A percentile compares a stretch with the other conserved stretches of the same genome.
phyloP scores from a whole-genome alignment of 2,797 vertebrate species.

The Varecia variegata region DNA sequence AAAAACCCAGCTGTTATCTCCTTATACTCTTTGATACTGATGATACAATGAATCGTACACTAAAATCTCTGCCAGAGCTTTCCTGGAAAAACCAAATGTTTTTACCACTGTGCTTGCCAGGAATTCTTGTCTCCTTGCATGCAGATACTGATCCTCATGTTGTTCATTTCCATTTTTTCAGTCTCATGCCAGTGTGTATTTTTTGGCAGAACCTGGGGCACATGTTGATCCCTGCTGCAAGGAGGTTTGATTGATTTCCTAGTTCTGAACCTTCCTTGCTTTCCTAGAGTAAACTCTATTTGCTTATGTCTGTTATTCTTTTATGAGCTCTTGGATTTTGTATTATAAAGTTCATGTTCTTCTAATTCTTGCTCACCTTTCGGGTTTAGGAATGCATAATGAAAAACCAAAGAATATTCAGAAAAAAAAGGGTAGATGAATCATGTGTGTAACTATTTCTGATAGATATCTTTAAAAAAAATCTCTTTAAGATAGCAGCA shows the following conservation, averaged over 20 bases:
- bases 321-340: not conserved
- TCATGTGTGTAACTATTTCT: not conserved
- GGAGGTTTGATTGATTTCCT: conserved; percentile 17
- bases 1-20: not conserved
- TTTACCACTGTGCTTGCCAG: not conserved
- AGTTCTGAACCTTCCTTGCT: not conserved
- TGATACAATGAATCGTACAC: not conserved
- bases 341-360: not conserved
- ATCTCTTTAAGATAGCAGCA: not conserved
- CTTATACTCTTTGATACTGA: not conserved
- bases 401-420: not conserved
- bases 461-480: not conserved
- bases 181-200: not conserved
- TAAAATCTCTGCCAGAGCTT: not conserved
- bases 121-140: not conserved
- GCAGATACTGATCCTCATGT: not conserved
- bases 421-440: not conserved
- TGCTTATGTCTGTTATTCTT: not conserved
- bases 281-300: not conserved
- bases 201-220: not conserved
- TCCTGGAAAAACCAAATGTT: not conserved
- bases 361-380: not conserved
- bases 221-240: not conserved
- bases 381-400: not conserved
- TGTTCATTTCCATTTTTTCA: not conserved